phyloP scores from a whole-genome alignment of 2,113 vertebrate species.

The Mormyrus lacerda region DNA sequence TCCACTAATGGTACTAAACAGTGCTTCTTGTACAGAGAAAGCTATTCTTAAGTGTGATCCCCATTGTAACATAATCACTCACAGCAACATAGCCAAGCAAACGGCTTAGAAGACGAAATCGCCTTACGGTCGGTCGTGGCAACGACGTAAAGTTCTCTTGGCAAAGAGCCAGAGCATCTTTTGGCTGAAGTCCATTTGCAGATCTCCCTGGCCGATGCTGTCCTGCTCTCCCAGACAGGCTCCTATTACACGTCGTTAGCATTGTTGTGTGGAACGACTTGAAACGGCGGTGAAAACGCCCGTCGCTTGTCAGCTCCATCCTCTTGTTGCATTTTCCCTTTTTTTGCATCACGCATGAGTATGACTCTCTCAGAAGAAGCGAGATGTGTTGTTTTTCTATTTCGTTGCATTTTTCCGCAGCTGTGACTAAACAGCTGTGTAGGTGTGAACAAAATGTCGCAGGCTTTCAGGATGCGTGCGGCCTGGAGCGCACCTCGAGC shows the following conservation, averaged over 20 bases:
- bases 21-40: neutral
- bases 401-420: neutral
- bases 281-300: neutral
- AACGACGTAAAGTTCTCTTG: conserved; percentile 18
- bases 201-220: conserved; percentile 23
- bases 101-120: neutral
- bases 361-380: neutral
- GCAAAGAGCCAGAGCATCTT: conserved; percentile 13
- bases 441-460: neutral
- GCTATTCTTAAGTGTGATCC: neutral
- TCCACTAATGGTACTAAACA: neutral
- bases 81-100: neutral
- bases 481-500: neutral
- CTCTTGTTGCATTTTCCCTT: neutral
- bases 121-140: neutral
- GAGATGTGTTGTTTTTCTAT: neutral
- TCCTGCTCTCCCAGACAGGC: conserved; percentile 21
- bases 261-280: conserved; percentile 21
- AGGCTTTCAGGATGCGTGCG: neutral
- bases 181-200: conserved; percentile 26
- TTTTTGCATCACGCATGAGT: neutral
- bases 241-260: conserved; percentile 24
- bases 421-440: neutral
- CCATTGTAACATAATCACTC: neutral
- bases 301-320: neutral